Evolutionary conservation across 2,888 invertebrate species (phyloP), one percentile per base, ranked within the genome.

Genomic region (Rhopalosiphum nymphaeae): DNA sequence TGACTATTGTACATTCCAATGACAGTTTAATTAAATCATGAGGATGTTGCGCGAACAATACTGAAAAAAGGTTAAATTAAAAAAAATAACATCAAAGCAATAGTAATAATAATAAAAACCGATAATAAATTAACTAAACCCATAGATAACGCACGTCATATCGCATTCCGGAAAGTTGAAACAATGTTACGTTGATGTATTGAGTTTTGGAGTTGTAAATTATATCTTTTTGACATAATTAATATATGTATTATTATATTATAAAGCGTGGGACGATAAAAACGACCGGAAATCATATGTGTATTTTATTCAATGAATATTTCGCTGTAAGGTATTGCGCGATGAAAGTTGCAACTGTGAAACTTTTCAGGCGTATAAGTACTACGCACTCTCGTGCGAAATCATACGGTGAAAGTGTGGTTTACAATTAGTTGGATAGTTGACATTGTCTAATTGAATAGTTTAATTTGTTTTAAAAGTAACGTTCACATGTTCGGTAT

Each of bases 381-480:
- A 36, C 10, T 21, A 36, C 78, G 21, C 21, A 78, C 36, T 21
- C 78, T 21, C 78, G 36, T 36, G 78, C 21, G 21, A 78, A 36
- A 36, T 78, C 21, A 36, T 78, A 78, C 36, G 78, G 78, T 21
- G 78, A 78, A 78, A 78, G 21, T 36, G 36, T 36, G 36, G 78
- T 36, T 78, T 78, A 78, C 78, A 78, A 78, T 78, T 78, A 78
- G 78, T 78, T 78, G 78, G 78, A 78, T 78, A 21, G 78, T 78
- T 78, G 78, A 36, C 78, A 78, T 36, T 42, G 36, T 78, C 78
- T 78, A 78, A 78, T 78, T 78, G 78, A 78, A 78, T 78, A 78
- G 78, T 78, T 78, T 78, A 78, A 78, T 78, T 78, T 78, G 78
- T 78, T 78, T 78, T 36, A 78, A 78, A 78, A 36, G 78, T 78